Evolutionary conservation across 2,888 invertebrate species (phyloP), one percentile per base, ranked within the genome.

Genomic region (Lysandra bellargus): DNA sequence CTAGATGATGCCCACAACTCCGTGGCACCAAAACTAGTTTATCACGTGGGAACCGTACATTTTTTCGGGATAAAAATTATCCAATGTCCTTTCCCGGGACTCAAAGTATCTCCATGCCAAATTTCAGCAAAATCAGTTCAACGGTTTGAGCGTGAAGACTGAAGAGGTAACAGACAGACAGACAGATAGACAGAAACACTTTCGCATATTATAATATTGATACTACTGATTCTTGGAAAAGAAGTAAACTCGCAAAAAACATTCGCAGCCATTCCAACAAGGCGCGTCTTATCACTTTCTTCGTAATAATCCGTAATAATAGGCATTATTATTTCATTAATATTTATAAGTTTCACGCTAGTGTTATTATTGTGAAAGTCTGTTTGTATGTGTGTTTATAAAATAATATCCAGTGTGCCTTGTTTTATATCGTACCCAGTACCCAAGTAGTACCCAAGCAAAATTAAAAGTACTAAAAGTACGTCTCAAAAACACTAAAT

Each of bases 331-430:
- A 69, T 33, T 69, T 69, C 69, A 69, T 69, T 69, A 69, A 69
- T 69, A 69, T 37, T 69, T 69, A 69, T 69, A 37, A 69, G 33
- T 37, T 69, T 33, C 37, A 37, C 69, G 69, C 69, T 14, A 17
- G 33, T 69, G 69, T 86, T 88, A 69, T 69, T 33, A 33, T 14
- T 6, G 69, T 69, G 69, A 69, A 69, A 69, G 69, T 69, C 33
- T 40, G 57, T 60, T 61, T 78, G 4, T 60, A 61, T 14, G 49
- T 69, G 33, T 69, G 33, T 9, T 69, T 30, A 69, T 12, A 69
- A 33, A 30, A 23, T 4, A 12, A 30, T 64, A 49, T 64, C 64
- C 12, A 30, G 1, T 30, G 64, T 30, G 7, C 12, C 12, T 7
- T 61, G 30, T 30, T 57, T 57, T 57, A 0, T 57, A 4, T 0